Evolutionary conservation across 2,888 invertebrate species (phyloP), one percentile per base, ranked within the genome.

Genomic region (Athalia rosae): DNA sequence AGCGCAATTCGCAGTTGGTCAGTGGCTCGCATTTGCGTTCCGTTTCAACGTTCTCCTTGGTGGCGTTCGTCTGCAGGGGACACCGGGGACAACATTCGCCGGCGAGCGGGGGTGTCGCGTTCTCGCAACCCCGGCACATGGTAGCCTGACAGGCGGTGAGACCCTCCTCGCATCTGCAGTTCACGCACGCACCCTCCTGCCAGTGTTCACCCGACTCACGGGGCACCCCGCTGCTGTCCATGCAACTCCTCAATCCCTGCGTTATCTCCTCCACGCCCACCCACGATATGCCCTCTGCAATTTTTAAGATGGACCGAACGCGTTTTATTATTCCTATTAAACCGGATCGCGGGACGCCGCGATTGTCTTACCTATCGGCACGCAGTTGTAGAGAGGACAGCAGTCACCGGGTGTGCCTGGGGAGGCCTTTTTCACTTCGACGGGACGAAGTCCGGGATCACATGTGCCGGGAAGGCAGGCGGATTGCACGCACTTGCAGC

Each of bases 301-400:
- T 62, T 64, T 48, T n/a, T n/a, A n/a, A n/a, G n/a, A n/a, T n/a
- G n/a, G n/a, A n/a, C n/a, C n/a, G n/a, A n/a, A n/a, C n/a, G n/a
- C n/a, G n/a, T n/a, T n/a, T n/a, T n/a, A n/a, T n/a, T n/a, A n/a
- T n/a, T n/a, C n/a, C n/a, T n/a, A n/a, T n/a, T n/a, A n/a, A n/a
- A n/a, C n/a, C n/a, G n/a, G n/a, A n/a, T n/a, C n/a, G n/a, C n/a
- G n/a, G n/a, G n/a, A n/a, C n/a, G n/a, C n/a, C n/a, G n/a, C n/a
- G 53, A 7, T 13, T 2, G n/a, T 59, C 74, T 85, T 85, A 89
- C 89, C 87, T 84, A 83, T 83, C 77, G 85, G 83, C 81, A 84
- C 84, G 81, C 88, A 89, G 78, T 87, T 85, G 84, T 86, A 88
- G 48, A 89, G 85, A n/a, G 88, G 84, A 76, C 89, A 89, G 82